phyloP scores from a whole-genome alignment of 2,113 vertebrate species.

The Bombycilla garrulus region DNA sequence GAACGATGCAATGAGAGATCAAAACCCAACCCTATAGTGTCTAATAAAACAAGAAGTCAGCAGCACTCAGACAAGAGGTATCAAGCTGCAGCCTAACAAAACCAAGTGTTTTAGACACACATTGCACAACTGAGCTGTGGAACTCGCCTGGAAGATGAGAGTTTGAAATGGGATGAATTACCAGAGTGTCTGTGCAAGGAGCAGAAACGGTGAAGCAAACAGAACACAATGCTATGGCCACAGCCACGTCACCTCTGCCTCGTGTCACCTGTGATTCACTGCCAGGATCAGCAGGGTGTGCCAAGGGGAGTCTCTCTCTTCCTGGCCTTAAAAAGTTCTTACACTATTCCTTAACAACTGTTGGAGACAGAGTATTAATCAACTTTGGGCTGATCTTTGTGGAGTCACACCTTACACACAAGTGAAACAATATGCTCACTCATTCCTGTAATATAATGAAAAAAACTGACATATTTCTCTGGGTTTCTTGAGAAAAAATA shows the following conservation, averaged over 20 bases:
- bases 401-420: not conserved
- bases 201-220: not conserved
- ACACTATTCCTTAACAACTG: rapidly evolving
- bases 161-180: not conserved
- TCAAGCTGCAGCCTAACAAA: not conserved
- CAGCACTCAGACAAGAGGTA: not conserved
- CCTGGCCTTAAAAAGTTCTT: not conserved
- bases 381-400: not conserved
- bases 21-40: rapidly evolving
- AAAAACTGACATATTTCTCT: not conserved
- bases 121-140: not conserved
- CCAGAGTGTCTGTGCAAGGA: not conserved
- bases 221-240: rapidly evolving
- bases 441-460: too few species aligned
- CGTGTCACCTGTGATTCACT: not conserved
- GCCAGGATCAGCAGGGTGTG: not conserved
- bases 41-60: not conserved
- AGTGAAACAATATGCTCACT: not conserved
- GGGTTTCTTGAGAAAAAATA: not conserved
- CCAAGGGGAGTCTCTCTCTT: not conserved
- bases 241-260: not conserved
- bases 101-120: not conserved
- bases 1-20: rapidly evolving
- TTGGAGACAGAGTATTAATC: not conserved
- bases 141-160: not conserved